Base-by-base conservation (phyloP, 2,888 invertebrate species). In the Plusia festucae region DNA sequence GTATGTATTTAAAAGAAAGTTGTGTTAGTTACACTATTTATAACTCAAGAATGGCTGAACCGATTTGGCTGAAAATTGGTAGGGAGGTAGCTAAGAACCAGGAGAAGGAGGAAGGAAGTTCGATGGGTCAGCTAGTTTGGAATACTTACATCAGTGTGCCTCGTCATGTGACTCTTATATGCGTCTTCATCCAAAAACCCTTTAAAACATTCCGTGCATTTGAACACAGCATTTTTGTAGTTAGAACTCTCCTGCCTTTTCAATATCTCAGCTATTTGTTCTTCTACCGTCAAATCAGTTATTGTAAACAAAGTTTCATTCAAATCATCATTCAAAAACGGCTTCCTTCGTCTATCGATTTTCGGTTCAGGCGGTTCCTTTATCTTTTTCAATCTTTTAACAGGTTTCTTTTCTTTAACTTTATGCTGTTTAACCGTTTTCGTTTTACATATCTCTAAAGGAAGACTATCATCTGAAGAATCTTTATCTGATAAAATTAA, bases 111-210 rank as follows among this genome's bases (percentile, higher is more conserved):
- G n/a, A n/a, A n/a, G n/a, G n/a, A n/a, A n/a, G n/a, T n/a, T n/a
- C n/a, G n/a, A n/a, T n/a, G n/a, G n/a, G n/a, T n/a, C n/a, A n/a
- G n/a, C n/a, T n/a, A n/a, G n/a, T n/a, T n/a, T n/a, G n/a, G n/a
- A n/a, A n/a, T 40, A 91, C 91, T 91, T 53, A 93, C 93, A 73
- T 87, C 73, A 0, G 91, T 92, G 78, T 95, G 94, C 8, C 92
- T 82, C 0, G 84, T 81, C 78, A 93, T 85, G 51, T 94, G 94
- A 0, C 89, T 86, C 15, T 89, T 90, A 32, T 91, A 95, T 0
- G 93, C 91, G 0, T 91, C 93, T 40, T 91, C 88, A 6, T 93
- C 94, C 13, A 93, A 66, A 67, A 94, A 94, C 0, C 94, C 94
- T 72, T 93, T 93, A 13, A 81, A 95, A 60, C 94, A 95, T 13